Evolutionary conservation across 2,113 vertebrate species (phyloP).

Genomic region (Sminthopsis crassicaudata): DNA sequence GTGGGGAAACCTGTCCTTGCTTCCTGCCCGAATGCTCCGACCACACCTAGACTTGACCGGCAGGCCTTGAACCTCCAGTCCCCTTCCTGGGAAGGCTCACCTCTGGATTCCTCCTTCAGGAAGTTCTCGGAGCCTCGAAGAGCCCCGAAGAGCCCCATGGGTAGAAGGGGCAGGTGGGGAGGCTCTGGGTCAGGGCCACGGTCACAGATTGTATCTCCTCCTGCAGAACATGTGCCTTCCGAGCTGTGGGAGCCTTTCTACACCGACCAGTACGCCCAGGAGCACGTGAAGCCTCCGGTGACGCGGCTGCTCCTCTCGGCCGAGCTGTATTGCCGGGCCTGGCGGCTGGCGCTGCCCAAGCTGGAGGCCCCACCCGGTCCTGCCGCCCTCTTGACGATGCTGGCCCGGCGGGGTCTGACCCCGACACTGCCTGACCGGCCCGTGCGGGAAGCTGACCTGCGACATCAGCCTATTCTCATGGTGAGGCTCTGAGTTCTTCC

Average conservation of each 20-base stretch:
- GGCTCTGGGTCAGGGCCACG: background rate
- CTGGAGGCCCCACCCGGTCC: conserved; percentile 70
- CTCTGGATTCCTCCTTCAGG: background rate
- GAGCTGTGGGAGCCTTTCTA: conserved; percentile 95
- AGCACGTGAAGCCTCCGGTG: conserved; percentile 94
- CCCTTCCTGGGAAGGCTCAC: background rate
- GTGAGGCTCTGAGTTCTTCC: conserved; percentile 79
- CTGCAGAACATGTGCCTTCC: conserved; percentile 89
- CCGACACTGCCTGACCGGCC: conserved; percentile 84
- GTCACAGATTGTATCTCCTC: background rate
- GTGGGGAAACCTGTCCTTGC: background rate
- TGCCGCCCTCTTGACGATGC: conserved; percentile 86
- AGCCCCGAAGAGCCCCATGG: background rate
- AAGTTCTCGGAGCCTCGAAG: background rate
- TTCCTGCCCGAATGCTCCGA: background rate
- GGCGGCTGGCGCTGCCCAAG: conserved; percentile 84
- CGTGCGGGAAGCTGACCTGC: conserved; percentile 89
- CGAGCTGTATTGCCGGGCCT: conserved; percentile 92
- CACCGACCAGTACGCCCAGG: conserved; percentile 95
- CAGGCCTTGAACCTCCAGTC: background rate
- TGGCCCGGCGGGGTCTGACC: conserved; percentile 84
- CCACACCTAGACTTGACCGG: background rate
- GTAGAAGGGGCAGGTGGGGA: background rate
- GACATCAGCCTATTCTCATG: conserved; percentile 93
- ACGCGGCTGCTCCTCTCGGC: conserved; percentile 91